A percentile compares a stretch with the other conserved stretches of the same genome.
Conservation (phyloP, 2,888 invertebrate species). For the Brachyptera putata region DNA sequence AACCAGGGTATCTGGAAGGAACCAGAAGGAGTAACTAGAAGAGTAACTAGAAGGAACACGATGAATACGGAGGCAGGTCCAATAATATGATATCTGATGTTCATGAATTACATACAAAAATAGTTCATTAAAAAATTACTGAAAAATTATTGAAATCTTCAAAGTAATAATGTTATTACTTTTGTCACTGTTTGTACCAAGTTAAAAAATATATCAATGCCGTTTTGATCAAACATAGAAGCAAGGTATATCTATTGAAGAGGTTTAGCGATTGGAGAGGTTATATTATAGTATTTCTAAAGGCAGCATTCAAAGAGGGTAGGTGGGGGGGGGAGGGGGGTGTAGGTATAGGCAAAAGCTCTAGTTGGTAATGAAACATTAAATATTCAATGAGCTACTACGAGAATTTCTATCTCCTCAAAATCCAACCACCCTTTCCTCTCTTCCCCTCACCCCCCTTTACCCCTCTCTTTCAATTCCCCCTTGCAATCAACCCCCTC, state of each 20-base stretch:
- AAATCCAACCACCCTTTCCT: slow-evolving; percentile 21
- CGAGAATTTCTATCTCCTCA: slow-evolving; percentile 30
- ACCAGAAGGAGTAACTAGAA: too few species aligned
- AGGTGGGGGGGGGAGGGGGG: too few species aligned
- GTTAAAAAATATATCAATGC: slow-evolving; percentile 30
- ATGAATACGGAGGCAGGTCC: too few species aligned
- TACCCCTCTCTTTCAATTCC: slow-evolving; percentile 26
- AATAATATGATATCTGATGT: too few species aligned
- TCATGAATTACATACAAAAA: too few species aligned
- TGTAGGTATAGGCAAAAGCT: slow-evolving; percentile 18
- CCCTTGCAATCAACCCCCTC: slow-evolving; percentile 23
- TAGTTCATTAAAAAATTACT: too few species aligned
- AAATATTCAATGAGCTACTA: slow-evolving; percentile 33
- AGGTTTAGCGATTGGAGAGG: slow-evolving; percentile 26
- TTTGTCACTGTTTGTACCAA: slow-evolving; percentile 25
- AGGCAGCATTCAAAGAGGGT: slow-evolving; percentile 32
- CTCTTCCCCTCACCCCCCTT: slow-evolving; percentile 19
- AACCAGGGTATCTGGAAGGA: too few species aligned
- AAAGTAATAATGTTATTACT: too few species aligned
- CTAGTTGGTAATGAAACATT: slow-evolving; percentile 32
- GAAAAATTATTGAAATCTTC: too few species aligned
- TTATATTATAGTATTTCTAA: slow-evolving; percentile 20
- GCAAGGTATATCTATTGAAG: slow-evolving; percentile 10
- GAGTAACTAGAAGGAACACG: too few species aligned
- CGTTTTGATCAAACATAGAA: slow-evolving; percentile 31